Base-by-base conservation (phyloP, 2,113 vertebrate species). In the Etia nguti region DNA sequence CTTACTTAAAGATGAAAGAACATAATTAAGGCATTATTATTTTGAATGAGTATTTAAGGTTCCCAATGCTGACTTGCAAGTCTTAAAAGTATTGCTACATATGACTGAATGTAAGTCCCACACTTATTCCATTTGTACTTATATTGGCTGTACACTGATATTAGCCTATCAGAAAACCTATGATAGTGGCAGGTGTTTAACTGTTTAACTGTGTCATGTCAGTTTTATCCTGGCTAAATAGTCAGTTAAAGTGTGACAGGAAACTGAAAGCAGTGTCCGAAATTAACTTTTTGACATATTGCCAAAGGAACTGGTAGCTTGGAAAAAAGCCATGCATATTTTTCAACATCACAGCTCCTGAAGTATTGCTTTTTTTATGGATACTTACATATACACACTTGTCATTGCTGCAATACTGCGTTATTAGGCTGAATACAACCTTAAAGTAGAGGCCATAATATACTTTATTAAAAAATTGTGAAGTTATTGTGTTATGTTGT, bases 91-190 rank as follows among this genome's bases (percentile, higher is more conserved):
- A 46, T 29, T 46, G 68, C 22, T 73, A 18, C 36, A 9, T 73
- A 26, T 48, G 41, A 73, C 41, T 26, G n/a, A 73, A 26, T 46
- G 68, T 46, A 15, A 26, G 68, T 73, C 38, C 38, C 22, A 38
- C 26, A 73, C n/a, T 73, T 46, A 73, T 26, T 73, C 65, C 12
- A 48, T 73, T 26, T 73, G 22, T 73, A 73, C 22, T 73, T 73
- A 48, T 48, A 18, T 29, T 73, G 13, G 13, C 7, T 46, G 22
- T 29, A 29, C 70, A 12, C 4, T 75, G 70, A 50, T 31, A 5
- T 77, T 77, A 77, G 43, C 16, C 43, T 4, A 11, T 75, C 70
- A 50, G 10, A 48, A 77, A 31, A 50, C 18, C 2, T 31, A 13
- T 77, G 6, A 20, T 34, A 77, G 43, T n/a, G 46, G 26, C 18